Percentiles rank a stretch among this genome's conserved stretches.
phyloP scores from a whole-genome alignment of 2,888 invertebrate genomes.

The Sinelater perroti region DNA sequence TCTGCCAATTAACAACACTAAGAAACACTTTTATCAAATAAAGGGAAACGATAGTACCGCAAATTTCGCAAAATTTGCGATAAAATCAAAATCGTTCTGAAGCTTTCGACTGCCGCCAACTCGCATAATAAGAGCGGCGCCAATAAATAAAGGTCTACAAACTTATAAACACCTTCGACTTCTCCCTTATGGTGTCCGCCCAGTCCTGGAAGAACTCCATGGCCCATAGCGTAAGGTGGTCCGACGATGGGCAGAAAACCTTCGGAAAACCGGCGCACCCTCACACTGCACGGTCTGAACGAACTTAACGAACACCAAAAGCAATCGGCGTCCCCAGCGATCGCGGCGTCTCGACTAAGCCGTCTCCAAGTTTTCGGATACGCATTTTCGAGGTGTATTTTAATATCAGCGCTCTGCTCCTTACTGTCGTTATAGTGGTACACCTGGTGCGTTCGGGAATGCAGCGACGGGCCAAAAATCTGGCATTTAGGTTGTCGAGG shows the following conservation, averaged over 20 bases:
- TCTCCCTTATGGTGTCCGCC: conserved; percentile 46
- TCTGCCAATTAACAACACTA: too few species aligned
- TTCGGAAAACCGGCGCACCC: conserved; percentile 11
- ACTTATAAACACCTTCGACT: conserved; percentile 25
- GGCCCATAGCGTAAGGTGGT: conserved; percentile 52
- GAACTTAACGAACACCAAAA: conserved; percentile 18
- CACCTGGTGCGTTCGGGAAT: conserved; percentile 27
- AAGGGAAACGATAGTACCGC: too few species aligned
- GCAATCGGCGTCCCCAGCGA: conserved; percentile 38
- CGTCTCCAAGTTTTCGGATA: conserved; percentile 56
- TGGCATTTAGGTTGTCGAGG: conserved; percentile 14
- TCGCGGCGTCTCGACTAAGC: conserved; percentile 53
- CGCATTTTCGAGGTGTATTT: conserved; percentile 49
- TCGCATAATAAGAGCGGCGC: not conserved
- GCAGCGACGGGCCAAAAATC: conserved; percentile 25
- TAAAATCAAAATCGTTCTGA: not conserved
- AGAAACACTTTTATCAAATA: too few species aligned
- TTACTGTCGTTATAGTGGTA: conserved; percentile 23
- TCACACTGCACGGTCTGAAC: not conserved
- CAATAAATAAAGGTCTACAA: conserved; percentile 1
- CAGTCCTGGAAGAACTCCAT: conserved; percentile 62
- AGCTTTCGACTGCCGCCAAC: not conserved
- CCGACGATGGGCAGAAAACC: conserved; percentile 8
- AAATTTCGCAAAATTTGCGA: not conserved
- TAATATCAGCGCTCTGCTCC: conserved; percentile 32